A percentile compares a stretch with the other conserved stretches of the same genome.
Conservation (phyloP, 2,113 vertebrate genomes). For the Etheostoma spectabile region DNA sequence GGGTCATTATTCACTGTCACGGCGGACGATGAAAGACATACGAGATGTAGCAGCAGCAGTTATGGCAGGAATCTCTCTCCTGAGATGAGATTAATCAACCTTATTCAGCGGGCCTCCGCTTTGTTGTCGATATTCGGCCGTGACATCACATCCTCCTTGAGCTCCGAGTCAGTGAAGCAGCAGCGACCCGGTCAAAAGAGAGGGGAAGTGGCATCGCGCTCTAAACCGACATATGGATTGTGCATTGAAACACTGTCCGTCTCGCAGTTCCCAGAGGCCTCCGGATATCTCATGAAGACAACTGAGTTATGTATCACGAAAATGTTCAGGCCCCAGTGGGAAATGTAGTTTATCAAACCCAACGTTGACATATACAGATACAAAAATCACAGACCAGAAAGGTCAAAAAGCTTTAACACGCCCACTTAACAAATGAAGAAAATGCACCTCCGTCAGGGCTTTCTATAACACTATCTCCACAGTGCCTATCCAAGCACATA, state of each 20-base stretch:
- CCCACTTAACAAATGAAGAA: too few relatives aligned
- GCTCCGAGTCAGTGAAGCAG: slow-evolving; percentile 45
- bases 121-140: slow-evolving; percentile 66
- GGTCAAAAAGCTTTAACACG: not conserved
- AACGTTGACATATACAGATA: slow-evolving; percentile 20
- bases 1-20: slow-evolving; percentile 84
- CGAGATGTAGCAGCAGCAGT: slow-evolving; percentile 65
- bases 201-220: slow-evolving; percentile 44
- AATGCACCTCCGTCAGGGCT: not conserved
- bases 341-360: slow-evolving; percentile 30
- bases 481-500: too few relatives aligned
- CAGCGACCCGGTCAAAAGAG: slow-evolving; percentile 27
- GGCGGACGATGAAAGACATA: slow-evolving; percentile 68
- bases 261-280: slow-evolving; percentile 46
- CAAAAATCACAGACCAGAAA: slow-evolving; percentile 14
- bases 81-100: slow-evolving; percentile 74
- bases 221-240: slow-evolving; percentile 61
- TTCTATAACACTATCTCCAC: not conserved
- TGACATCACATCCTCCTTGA: slow-evolving; percentile 68
- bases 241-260: slow-evolving; percentile 69
- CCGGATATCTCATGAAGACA: slow-evolving; percentile 43
- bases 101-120: slow-evolving; percentile 53
- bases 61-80: slow-evolving; percentile 70
- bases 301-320: slow-evolving; percentile 46
- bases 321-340: slow-evolving; percentile 30